phyloP scores from a whole-genome alignment of 2,113 vertebrate species.

The Rhinoderma darwinii region DNA sequence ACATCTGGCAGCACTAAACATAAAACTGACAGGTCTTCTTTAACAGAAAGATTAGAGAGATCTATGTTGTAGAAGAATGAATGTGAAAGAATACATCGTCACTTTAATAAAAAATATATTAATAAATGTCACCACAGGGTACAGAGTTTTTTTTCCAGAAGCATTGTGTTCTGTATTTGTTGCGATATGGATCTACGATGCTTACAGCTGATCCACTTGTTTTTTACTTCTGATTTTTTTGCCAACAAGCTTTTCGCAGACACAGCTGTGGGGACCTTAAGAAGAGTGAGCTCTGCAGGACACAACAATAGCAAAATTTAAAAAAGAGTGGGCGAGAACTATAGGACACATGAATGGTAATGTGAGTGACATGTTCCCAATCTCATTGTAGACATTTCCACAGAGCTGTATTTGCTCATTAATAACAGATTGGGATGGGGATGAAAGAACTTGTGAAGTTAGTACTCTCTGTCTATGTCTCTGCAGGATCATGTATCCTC shows the following conservation, averaged over 20 bases:
- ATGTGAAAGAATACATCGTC: neutral
- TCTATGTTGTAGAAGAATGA: too few relatives aligned
- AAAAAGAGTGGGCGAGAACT: conserved; percentile 12
- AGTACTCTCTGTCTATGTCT: neutral
- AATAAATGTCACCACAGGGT: too few relatives aligned
- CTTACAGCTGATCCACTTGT: neutral
- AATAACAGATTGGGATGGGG: neutral
- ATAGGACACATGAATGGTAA: conserved; percentile 3
- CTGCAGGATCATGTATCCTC: too few relatives aligned
- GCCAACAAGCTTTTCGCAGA: neutral
- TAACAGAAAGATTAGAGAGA: too few relatives aligned
- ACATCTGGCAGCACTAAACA: too few relatives aligned
- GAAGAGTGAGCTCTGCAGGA: conserved; percentile 19
- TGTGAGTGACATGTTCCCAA: conserved; percentile 22
- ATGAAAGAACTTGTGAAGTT: neutral
- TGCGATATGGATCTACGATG: neutral
- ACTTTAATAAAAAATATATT: too few relatives aligned
- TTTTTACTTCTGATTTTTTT: neutral
- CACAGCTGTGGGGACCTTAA: conserved; percentile 7
- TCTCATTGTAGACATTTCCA: conserved; percentile 24
- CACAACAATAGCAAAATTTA: conserved; percentile 9
- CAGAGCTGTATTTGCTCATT: conserved; percentile 9
- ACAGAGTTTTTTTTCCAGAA: neutral
- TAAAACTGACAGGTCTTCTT: too few relatives aligned
- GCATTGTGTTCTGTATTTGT: neutral